Percentiles rank a stretch among this genome's conserved stretches.
Conservation (phyloP, 2,888 invertebrate genomes). For the Torymus auratus region DNA sequence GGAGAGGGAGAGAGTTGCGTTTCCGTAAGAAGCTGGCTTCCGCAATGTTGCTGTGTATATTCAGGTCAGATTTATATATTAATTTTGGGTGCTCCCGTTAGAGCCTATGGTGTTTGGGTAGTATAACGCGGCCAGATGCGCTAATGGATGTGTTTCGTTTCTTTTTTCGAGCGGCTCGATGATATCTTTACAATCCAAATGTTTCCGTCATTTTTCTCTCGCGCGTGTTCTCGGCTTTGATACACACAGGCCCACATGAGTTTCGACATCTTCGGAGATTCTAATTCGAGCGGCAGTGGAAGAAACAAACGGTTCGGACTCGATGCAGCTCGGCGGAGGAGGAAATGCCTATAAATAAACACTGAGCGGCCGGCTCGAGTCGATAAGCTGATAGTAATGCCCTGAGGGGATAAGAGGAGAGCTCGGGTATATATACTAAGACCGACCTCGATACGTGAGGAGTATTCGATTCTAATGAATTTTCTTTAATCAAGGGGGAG, state of each 20-base stretch:
- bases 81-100: too few relatives aligned
- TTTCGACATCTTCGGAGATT: slow-evolving; percentile 31
- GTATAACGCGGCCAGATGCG: not conserved
- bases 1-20: too few relatives aligned
- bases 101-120: too few relatives aligned
- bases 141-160: slow-evolving; percentile 5
- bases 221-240: not conserved
- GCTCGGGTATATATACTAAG: not conserved
- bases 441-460: slow-evolving; percentile 23
- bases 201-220: slow-evolving; percentile 19
- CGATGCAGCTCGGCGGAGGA: not conserved
- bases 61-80: too few relatives aligned
- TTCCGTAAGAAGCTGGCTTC: too few relatives aligned
- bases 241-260: not conserved
- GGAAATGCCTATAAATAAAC: slow-evolving; percentile 41
- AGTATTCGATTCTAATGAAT: slow-evolving; percentile 21
- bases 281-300: slow-evolving; percentile 34
- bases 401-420: slow-evolving; percentile 11
- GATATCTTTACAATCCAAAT: slow-evolving; percentile 41
- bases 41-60: too few relatives aligned
- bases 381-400: slow-evolving; percentile 40
- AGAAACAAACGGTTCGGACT: slow-evolving; percentile 27
- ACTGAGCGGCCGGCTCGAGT: not conserved
- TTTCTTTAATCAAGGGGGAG: slow-evolving; percentile 6
- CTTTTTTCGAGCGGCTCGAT: slow-evolving; percentile 1